Conservation (phyloP, 2,113 vertebrate species). For the Anser cygnoides region DNA sequence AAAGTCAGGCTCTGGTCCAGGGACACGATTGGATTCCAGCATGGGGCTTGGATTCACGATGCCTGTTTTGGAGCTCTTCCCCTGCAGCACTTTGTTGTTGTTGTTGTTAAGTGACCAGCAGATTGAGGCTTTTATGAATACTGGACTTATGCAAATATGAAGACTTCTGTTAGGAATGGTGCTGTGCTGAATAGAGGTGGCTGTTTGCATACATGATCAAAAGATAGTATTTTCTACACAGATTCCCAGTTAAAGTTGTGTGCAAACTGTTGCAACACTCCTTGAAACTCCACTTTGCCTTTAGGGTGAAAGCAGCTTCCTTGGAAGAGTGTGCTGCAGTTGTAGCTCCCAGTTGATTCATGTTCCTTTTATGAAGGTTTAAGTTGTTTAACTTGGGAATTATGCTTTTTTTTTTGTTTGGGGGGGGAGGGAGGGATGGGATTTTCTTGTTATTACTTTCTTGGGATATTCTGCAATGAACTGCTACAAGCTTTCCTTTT, state of each 20-base stretch:
- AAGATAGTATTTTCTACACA: background rate
- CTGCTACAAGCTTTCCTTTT: conserved; percentile 3
- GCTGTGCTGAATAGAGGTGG: conserved; percentile 25
- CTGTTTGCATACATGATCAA: background rate
- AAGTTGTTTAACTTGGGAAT: conserved; percentile 12
- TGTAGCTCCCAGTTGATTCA: conserved; percentile 12
- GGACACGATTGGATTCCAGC: background rate
- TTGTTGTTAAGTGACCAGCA: background rate
- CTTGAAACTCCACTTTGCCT: background rate
- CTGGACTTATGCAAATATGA: background rate
- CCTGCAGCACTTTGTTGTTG: background rate
- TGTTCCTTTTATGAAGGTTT: conserved; percentile 49
- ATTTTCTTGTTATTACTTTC: background rate
- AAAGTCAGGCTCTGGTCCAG: background rate
- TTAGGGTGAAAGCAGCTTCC: conserved; percentile 4
- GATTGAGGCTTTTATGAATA: background rate
- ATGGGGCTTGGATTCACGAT: background rate
- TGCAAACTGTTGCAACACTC: background rate
- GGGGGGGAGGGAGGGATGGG: background rate
- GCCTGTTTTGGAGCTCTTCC: background rate
- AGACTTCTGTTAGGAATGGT: conserved; percentile 1
- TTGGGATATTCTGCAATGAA: background rate
- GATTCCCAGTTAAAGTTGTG: background rate
- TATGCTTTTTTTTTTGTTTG: background rate
- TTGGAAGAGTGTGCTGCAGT: background rate